These are phyloP conservation scores for Lutjanus campechanus DNA, from an alignment of 2,797 vertebrate species.

Conservation along the genomic window DNA sequence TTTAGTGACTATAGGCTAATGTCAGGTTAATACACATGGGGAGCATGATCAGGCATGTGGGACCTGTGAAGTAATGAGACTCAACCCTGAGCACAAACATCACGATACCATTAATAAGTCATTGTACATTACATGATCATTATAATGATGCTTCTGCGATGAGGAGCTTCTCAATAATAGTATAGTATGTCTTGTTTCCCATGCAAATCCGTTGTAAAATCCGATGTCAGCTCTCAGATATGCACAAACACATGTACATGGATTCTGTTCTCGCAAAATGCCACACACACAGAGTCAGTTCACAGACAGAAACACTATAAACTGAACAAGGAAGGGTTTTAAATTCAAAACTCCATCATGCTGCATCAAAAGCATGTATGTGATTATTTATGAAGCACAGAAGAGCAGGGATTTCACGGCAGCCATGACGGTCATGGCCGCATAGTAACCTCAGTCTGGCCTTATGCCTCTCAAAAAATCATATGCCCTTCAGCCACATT, in stretches of 20 bases:
- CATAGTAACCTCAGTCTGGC: too few relatives aligned
- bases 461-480: too few relatives aligned
- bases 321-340: neutral
- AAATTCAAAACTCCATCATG: neutral
- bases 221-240: constrained; percentile 30
- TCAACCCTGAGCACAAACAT: constrained; percentile 21
- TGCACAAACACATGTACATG: neutral
- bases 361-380: constrained; percentile 4
- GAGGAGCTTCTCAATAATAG: constrained; percentile 50
- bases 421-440: too few relatives aligned
- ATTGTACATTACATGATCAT: constrained; percentile 24
- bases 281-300: neutral
- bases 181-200: neutral
- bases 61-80: constrained; percentile 26
- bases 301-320: neutral
- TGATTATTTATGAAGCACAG: constrained; percentile 12
- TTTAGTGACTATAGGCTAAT: constrained; percentile 40
- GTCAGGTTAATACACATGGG: constrained; percentile 30
- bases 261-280: constrained; percentile 11
- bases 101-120: constrained; percentile 11
- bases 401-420: neutral
- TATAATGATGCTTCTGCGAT: constrained; percentile 24
- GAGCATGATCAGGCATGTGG: constrained; percentile 1
- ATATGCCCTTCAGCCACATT: too few relatives aligned
- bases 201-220: constrained; percentile 24